Percentiles rank a stretch among this genome's conserved stretches.
Evolutionary conservation across 1,140 invertebrate species (phyloP).

Genomic region (Littorina saxatilis): DNA sequence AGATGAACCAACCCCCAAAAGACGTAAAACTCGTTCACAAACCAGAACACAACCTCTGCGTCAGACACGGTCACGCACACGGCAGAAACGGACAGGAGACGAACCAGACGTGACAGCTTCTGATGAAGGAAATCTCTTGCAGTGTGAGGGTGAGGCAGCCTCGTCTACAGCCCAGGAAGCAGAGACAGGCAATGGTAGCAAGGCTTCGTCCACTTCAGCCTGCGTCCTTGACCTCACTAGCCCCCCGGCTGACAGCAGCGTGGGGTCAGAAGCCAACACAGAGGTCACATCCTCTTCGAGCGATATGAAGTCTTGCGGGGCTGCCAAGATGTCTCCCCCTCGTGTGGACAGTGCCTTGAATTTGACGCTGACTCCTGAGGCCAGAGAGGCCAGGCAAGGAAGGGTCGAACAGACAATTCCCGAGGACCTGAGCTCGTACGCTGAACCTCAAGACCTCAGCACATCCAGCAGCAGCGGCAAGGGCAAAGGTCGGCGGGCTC

Average conservation of each 20-base stretch:
- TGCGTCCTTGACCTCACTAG: constrained; percentile 33
- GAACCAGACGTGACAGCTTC: neutral
- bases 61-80: constrained; percentile 12
- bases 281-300: constrained; percentile 28
- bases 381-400: neutral
- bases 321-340: neutral
- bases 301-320: neutral
- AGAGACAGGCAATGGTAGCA: neutral
- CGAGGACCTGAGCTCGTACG: constrained; percentile 23
- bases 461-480: constrained; percentile 11
- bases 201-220: constrained; percentile 11
- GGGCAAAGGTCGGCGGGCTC: constrained; percentile 1
- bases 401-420: constrained; percentile 20
- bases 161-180: neutral
- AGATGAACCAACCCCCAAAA: neutral
- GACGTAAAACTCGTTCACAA: constrained; percentile 6
- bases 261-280: neutral
- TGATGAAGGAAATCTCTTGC: neutral
- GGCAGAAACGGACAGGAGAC: neutral
- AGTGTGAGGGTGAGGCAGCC: neutral
- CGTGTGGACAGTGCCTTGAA: constrained; percentile 24
- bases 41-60: neutral
- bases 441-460: constrained; percentile 28
- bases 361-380: constrained; percentile 7
- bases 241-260: constrained; percentile 28